Evolutionary conservation across 2,888 invertebrate species (phyloP).

Genomic region (Argynnis bischoffii): DNA sequence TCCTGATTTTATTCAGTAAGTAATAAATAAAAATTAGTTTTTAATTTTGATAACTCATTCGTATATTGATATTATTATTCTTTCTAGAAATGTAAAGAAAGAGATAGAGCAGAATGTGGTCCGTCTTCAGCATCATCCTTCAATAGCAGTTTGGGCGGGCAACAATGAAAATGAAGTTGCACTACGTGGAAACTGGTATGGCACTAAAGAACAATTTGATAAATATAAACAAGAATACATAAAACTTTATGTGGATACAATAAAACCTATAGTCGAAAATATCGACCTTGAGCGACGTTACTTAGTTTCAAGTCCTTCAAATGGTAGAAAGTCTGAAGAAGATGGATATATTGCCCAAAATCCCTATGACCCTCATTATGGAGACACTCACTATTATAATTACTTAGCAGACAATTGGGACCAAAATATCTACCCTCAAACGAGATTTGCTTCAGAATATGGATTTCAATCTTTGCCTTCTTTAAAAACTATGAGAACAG

Average conservation of each 20-base stretch:
- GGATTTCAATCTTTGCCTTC: conserved; percentile 96
- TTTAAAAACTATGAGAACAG: conserved; percentile 84
- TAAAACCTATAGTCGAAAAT: conserved; percentile 84
- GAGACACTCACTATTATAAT: conserved; percentile 96
- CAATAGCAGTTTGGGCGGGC: conserved; percentile 94
- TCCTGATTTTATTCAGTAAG: conserved; percentile 85
- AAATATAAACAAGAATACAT: conserved; percentile 89
- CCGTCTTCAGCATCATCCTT: conserved; percentile 92
- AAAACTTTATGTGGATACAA: conserved; percentile 90
- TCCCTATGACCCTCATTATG: conserved; percentile 90
- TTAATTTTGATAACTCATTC: neutral
- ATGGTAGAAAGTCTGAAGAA: conserved; percentile 87
- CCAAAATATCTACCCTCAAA: conserved; percentile 87
- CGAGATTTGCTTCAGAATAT: conserved; percentile 97
- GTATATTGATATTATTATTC: neutral
- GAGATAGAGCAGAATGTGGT: conserved; percentile 93
- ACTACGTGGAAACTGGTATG: conserved; percentile 91
- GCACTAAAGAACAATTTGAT: conserved; percentile 72
- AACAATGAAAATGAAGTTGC: conserved; percentile 99
- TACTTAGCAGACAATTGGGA: conserved; percentile 92
- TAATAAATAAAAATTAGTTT: neutral
- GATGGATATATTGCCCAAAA: conserved; percentile 90
- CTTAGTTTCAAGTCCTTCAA: conserved; percentile 95
- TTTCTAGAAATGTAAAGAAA: conserved; percentile 83
- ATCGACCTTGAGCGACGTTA: conserved; percentile 86